Conservation (phyloP, 2,113 vertebrate species). For the Nothobranchius kuhntae region DNA sequence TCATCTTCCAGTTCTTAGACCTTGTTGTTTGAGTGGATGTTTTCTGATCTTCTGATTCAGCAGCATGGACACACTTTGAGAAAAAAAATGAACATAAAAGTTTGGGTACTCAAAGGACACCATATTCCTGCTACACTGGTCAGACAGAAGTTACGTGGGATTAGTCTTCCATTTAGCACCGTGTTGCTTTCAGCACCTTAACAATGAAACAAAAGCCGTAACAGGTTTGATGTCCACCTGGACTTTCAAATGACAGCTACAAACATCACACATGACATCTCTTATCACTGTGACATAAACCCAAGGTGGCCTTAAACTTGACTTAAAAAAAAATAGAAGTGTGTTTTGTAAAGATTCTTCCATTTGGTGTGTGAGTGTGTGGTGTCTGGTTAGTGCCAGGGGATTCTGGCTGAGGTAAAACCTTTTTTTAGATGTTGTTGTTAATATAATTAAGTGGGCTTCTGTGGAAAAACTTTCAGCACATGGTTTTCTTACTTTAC, state of each 20-base stretch:
- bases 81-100: neutral
- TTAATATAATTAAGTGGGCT: neutral
- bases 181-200: conserved; percentile 1
- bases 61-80: no score
- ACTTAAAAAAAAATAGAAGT: neutral
- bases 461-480: neutral
- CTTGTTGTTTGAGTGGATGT: neutral
- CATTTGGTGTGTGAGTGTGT: neutral
- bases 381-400: no score
- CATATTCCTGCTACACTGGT: neutral
- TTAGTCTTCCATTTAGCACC: neutral
- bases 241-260: neutral
- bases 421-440: neutral
- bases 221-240: neutral
- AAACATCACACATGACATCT: neutral
- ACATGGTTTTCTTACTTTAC: neutral
- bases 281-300: neutral
- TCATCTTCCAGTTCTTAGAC: neutral
- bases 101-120: neutral
- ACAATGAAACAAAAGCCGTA: neutral
- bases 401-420: neutral
- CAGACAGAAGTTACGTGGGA: neutral
- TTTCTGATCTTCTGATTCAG: no score
- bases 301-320: neutral
- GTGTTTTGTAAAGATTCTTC: neutral